Conservation (phyloP, 2,113 vertebrate species). For the Esox niger region DNA sequence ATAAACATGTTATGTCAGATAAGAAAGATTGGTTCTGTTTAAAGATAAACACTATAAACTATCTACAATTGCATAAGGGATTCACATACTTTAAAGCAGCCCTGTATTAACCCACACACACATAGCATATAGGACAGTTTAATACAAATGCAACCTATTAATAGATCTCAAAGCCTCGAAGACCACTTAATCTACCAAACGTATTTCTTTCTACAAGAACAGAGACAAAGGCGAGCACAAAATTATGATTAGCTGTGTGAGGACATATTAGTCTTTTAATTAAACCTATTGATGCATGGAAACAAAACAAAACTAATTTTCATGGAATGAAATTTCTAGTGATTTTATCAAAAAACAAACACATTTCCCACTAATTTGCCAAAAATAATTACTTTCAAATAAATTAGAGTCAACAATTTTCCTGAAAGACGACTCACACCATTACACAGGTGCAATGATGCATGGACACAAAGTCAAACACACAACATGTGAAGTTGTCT, state of each 20-base stretch:
- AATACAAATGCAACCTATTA: neutral
- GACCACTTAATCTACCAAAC: neutral
- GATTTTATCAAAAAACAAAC: constrained; percentile 33
- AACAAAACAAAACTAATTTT: constrained; percentile 35
- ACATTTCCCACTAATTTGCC: constrained; percentile 19
- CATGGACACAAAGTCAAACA: no score
- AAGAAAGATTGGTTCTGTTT: no score
- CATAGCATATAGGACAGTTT: neutral
- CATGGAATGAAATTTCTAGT: constrained; percentile 34
- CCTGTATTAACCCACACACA: no score
- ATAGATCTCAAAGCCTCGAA: neutral
- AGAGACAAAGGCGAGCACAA: constrained; percentile 21
- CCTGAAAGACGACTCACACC: neutral
- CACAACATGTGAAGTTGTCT: no score
- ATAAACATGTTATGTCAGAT: no score
- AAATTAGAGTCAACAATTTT: neutral
- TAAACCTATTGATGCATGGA: constrained; percentile 43
- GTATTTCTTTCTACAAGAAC: constrained; percentile 12
- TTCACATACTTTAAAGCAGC: no score
- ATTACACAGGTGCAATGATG: no score
- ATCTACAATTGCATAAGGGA: no score
- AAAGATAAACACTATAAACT: no score
- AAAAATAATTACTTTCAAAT: constrained; percentile 21
- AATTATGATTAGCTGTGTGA: constrained; percentile 47
- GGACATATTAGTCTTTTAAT: constrained; percentile 49